Evolutionary conservation across 2,797 vertebrate species (phyloP).

Genomic region (Pterois miles): DNA sequence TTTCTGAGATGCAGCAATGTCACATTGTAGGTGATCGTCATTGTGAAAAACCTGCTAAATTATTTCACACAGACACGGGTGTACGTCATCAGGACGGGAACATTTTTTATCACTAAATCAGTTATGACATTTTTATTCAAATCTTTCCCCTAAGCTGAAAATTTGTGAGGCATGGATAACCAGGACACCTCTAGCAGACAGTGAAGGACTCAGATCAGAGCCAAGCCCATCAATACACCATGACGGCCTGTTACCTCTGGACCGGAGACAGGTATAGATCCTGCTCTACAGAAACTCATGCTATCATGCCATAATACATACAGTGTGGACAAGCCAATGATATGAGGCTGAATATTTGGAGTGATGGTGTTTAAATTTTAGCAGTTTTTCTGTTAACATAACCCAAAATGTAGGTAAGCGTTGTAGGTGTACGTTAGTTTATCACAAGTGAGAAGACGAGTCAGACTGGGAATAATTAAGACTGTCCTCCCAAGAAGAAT

Average conservation of each 20-base stretch:
- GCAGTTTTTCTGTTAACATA: background rate
- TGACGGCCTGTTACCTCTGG: constrained; percentile 25
- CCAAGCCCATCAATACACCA: constrained; percentile 57
- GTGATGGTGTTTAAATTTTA: background rate
- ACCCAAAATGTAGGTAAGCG: background rate
- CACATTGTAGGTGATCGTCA: constrained; percentile 1
- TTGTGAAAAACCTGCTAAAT: constrained; percentile 41
- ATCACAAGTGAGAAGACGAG: background rate
- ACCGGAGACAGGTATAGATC: constrained; percentile 15
- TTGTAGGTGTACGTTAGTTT: background rate
- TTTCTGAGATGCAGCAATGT: constrained; percentile 50
- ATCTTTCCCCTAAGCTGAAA: constrained; percentile 59
- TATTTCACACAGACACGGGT: constrained; percentile 33
- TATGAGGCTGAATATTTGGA: background rate
- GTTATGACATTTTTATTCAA: constrained; percentile 68
- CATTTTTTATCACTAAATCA: constrained; percentile 60
- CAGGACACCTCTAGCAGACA: constrained; percentile 61
- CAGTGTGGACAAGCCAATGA: background rate
- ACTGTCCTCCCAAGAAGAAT: background rate
- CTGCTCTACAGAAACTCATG: background rate
- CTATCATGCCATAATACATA: background rate
- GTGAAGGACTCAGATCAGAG: constrained; percentile 71
- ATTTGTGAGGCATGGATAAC: constrained; percentile 72
- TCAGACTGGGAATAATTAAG: background rate
- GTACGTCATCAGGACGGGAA: constrained; percentile 22